A percentile compares a stretch with the other conserved stretches of the same genome.
These are phyloP conservation scores for Clamator glandarius DNA, from an alignment of 2,797 vertebrate genomes.

Conservation along the genomic window DNA sequence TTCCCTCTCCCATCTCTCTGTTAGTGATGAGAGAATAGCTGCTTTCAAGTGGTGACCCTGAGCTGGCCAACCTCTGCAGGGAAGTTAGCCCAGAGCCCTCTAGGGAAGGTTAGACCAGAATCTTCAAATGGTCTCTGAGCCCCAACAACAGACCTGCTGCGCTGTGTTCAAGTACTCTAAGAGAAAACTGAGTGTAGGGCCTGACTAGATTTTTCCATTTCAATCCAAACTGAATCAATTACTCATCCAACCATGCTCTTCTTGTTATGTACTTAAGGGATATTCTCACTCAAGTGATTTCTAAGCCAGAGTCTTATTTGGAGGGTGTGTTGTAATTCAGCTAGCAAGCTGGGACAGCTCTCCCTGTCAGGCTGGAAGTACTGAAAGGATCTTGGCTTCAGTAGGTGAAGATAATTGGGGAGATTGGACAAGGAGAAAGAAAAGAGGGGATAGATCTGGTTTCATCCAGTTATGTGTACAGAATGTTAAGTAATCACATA, in stretches of 20 bases:
- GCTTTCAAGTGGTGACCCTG: not conserved
- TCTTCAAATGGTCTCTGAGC: not conserved
- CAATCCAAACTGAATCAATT: not conserved
- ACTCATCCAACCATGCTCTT: not conserved
- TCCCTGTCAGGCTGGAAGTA: constrained; percentile 32
- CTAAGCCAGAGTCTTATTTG: not conserved
- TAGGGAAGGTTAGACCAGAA: not conserved
- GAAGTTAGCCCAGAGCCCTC: not conserved
- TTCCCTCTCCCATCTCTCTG: not conserved
- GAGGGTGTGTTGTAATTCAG: constrained; percentile 48
- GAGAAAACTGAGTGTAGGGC: not conserved
- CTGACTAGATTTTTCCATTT: not conserved
- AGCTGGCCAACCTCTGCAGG: not conserved
- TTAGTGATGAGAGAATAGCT: not conserved
- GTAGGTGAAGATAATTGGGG: not conserved
- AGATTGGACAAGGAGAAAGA: not conserved
- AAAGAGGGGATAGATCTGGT: not conserved
- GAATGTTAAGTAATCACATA: constrained; percentile 36
- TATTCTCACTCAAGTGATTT: constrained; percentile 10
- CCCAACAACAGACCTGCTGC: not conserved
- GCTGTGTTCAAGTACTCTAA: not conserved
- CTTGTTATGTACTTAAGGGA: not conserved
- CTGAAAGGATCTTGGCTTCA: constrained; percentile 41
- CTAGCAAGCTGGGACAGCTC: constrained; percentile 46
- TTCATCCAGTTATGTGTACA: constrained; percentile 28